Percentiles rank a stretch among this genome's conserved stretches.
These are phyloP conservation scores for Perca fluviatilis DNA, from an alignment of 2,113 vertebrate species.

Conservation along the genomic window DNA sequence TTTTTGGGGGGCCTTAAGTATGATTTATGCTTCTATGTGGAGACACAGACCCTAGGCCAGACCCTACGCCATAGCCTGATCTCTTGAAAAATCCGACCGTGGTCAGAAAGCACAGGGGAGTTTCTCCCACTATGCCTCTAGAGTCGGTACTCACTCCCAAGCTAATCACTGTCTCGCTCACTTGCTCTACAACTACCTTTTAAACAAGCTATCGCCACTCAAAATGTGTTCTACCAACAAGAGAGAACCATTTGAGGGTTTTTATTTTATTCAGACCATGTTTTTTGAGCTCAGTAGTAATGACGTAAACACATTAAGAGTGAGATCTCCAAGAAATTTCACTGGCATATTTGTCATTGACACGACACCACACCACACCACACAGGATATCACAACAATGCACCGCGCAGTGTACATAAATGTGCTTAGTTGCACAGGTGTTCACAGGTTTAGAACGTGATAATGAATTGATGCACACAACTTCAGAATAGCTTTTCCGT, in stretches of 20 bases:
- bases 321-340: slow-evolving; percentile 38
- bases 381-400: slow-evolving; percentile 62
- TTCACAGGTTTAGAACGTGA: slow-evolving; percentile 69
- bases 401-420: slow-evolving; percentile 23
- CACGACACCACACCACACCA: slow-evolving; percentile 25
- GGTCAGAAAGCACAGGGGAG: too few species aligned
- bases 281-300: slow-evolving; percentile 17
- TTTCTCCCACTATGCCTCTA: too few species aligned
- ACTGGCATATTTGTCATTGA: slow-evolving; percentile 39
- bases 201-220: neutral
- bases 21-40: too few species aligned
- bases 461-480: slow-evolving; percentile 69
- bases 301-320: slow-evolving; percentile 18
- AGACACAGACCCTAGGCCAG: too few species aligned
- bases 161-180: too few species aligned
- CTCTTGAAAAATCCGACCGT: too few species aligned
- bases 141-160: too few species aligned
- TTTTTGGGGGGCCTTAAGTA: too few species aligned
- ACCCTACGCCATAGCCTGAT: too few species aligned
- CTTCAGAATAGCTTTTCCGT: slow-evolving; percentile 54
- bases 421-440: slow-evolving; percentile 69
- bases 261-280: neutral
- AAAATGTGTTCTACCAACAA: neutral
- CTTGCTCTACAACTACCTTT: neutral
- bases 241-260: neutral